Evolutionary conservation across 2,888 invertebrate species (phyloP).

Genomic region (Cerastoderma edule): DNA sequence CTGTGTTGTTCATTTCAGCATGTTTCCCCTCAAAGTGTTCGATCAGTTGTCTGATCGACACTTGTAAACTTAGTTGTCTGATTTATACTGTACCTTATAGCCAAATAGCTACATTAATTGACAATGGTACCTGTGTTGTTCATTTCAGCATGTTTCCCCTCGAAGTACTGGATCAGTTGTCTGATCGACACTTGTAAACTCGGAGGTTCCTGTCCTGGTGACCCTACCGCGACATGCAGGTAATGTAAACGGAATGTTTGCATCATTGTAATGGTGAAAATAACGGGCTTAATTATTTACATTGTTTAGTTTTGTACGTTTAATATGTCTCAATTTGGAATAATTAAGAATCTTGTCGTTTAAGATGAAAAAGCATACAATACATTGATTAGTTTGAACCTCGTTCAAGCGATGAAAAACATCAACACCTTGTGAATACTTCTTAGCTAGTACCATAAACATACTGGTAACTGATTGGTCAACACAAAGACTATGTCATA

Average conservation of each 20-base stretch:
- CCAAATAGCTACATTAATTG: background rate
- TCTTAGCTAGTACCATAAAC: too few species aligned
- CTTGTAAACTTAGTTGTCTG: background rate
- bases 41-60: background rate
- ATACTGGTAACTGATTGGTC: too few species aligned
- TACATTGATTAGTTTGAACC: too few species aligned
- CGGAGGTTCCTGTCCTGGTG: slow-evolving; percentile 50
- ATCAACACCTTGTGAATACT: too few species aligned
- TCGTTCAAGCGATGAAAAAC: too few species aligned
- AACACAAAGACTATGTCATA: too few species aligned
- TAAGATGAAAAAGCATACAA: too few species aligned
- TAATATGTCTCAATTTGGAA: too few species aligned
- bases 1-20: too few species aligned
- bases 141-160: slow-evolving; percentile 49
- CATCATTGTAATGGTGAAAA: background rate
- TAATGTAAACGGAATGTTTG: slow-evolving; percentile 20
- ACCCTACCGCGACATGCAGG: slow-evolving; percentile 50
- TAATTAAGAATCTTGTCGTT: too few species aligned
- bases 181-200: slow-evolving; percentile 47
- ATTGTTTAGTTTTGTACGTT: too few species aligned
- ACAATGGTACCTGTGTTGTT: background rate
- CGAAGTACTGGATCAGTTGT: slow-evolving; percentile 55
- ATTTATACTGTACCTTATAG: background rate
- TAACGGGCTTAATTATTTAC: too few species aligned
- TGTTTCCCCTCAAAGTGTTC: background rate